A percentile compares a stretch with the other conserved stretches of the same genome.
Evolutionary conservation across 1,140 invertebrate species (phyloP).

Genomic region (Cydia strobilella): DNA sequence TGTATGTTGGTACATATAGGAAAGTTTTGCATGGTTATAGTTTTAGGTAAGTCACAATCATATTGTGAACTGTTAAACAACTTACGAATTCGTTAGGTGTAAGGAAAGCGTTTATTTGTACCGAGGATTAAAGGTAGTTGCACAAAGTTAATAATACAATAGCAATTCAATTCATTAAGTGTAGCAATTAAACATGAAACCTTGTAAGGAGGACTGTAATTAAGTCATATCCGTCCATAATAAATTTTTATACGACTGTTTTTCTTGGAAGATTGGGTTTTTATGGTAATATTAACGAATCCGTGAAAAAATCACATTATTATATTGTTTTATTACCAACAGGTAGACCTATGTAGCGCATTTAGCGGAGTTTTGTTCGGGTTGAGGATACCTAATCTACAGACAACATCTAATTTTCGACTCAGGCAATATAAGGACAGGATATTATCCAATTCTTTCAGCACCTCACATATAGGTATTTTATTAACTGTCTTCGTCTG

Average conservation of each 20-base stretch:
- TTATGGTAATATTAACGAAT: not conserved
- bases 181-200: not conserved
- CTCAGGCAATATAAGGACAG: too few species aligned
- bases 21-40: conserved; percentile 19
- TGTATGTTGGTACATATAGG: conserved; percentile 4
- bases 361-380: not conserved
- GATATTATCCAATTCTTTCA: not conserved
- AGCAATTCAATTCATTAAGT: conserved; percentile 12
- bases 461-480: too few species aligned
- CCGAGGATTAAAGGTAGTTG: conserved; percentile 33
- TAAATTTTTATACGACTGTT: not conserved
- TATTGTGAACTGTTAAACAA: conserved; percentile 30
- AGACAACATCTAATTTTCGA: too few species aligned
- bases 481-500: too few species aligned
- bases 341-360: not conserved
- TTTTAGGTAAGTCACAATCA: conserved; percentile 34
- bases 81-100: conserved; percentile 24
- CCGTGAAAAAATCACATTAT: not conserved
- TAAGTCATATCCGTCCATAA: conserved; percentile 39
- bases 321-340: not conserved
- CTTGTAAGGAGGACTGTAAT: conserved; percentile 10
- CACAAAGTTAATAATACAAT: conserved; percentile 34
- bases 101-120: not conserved
- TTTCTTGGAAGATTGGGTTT: not conserved
- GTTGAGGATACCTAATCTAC: not conserved